A percentile compares a stretch with the other conserved stretches of the same genome.
Evolutionary conservation across 2,888 invertebrate species (phyloP).

Genomic region (Tigriopus californicus): DNA sequence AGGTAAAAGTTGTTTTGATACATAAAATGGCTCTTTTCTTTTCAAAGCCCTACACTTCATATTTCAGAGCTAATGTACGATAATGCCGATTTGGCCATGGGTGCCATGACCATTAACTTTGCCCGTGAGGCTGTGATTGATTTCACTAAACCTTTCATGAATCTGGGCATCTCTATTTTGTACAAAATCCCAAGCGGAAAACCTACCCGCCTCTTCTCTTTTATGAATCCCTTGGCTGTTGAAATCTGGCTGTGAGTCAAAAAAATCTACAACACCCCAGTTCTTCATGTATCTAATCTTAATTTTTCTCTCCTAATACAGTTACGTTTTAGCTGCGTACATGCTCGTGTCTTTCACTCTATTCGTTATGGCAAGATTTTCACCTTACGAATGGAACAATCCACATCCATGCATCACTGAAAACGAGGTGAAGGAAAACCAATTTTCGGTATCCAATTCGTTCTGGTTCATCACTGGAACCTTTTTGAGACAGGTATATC

Average conservation of each 20-base stretch:
- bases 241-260: conserved; percentile 72
- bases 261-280: background rate
- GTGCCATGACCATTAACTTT: conserved; percentile 94
- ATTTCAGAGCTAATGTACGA: conserved; percentile 7
- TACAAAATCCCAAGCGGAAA: conserved; percentile 53
- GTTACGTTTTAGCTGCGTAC: conserved; percentile 71
- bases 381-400: conserved; percentile 85
- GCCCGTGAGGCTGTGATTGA: conserved; percentile 42
- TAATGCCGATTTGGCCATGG: conserved; percentile 67
- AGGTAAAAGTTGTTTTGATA: conserved; percentile 24
- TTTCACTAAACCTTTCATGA: conserved; percentile 31
- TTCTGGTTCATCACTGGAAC: conserved; percentile 95
- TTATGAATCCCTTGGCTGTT: conserved; percentile 84
- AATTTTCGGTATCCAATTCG: conserved; percentile 88
- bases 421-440: conserved; percentile 60
- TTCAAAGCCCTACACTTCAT: background rate
- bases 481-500: conserved; percentile 83
- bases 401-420: conserved; percentile 49
- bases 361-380: conserved; percentile 89
- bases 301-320: too few species aligned
- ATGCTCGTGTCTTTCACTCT: conserved; percentile 78
- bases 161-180: conserved; percentile 36
- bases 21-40: background rate
- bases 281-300: too few species aligned
- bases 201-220: conserved; percentile 74